Evolutionary conservation across 2,888 invertebrate species (phyloP), one percentile per base, ranked within the genome.

Genomic region (Aleiodes alternator): DNA sequence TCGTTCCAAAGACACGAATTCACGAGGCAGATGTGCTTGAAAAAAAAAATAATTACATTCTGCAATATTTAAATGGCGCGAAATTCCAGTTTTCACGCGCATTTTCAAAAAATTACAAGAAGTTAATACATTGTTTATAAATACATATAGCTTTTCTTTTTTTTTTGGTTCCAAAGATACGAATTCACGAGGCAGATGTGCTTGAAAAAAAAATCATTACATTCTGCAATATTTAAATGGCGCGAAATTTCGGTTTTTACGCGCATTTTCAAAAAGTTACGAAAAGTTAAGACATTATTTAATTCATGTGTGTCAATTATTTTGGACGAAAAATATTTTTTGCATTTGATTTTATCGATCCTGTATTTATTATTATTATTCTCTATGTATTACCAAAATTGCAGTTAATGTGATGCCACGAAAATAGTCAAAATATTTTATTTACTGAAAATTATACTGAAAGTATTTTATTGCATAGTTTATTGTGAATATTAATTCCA

Each of bases 171-270:
- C 57, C 7, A 43, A 43, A 43, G 43, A 16, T 12, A 31, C 57
- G 56, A 12, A 12, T 3, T 12, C 29, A 31, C 5, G 11, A 7
- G 12, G 31, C n/a, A 23, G 57, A 23, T 31, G 43, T 43, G 64
- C 16, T 64, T 61, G 12, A 43, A 64, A 64, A 16, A 48, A 48
- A 14, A 64, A 34, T n/a, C n/a, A 38, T 43, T 38, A 43, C 7
- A 43, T 23, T 23, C 14, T 48, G 16, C n/a, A 16, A 31, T 16
- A 16, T 64, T 23, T 23, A 8, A 23, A 48, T 23, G 29, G 7
- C 9, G 12, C 11, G 16, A 48, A 29, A 16, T 43, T 43, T 64
- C 23, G 23, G 23, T 48, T 14, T 23, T 14, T 16, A 48, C 23
- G 9, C 4, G 4, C 23, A 23, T 64, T 23, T 48, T 64, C 23